Percentiles rank a stretch among this genome's conserved stretches.
Conservation (phyloP, 2,113 vertebrate genomes). For the Prietella phreatophila region DNA sequence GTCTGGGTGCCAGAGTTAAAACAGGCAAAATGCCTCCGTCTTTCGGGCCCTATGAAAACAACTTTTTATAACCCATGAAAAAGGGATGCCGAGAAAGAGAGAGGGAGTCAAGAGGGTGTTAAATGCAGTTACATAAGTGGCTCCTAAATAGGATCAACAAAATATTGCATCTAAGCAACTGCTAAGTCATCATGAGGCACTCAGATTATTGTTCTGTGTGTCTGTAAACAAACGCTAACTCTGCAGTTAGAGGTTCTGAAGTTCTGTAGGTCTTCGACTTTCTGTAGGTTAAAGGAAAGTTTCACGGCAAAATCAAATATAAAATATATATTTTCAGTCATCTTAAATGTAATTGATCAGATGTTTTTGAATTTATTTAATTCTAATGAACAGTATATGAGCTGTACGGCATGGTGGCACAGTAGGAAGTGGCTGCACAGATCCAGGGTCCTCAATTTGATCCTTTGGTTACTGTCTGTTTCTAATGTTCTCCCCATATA, state of each 20-base stretch:
- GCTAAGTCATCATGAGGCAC: slow-evolving; percentile 23
- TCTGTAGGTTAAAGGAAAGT: not conserved
- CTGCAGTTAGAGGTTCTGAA: not conserved
- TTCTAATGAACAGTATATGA: not conserved
- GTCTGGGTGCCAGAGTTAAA: slow-evolving; percentile 55
- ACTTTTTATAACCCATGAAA: slow-evolving; percentile 53
- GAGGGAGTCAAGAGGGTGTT: slow-evolving; percentile 15
- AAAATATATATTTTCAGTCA: not conserved
- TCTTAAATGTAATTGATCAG: not conserved
- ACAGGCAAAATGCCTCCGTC: slow-evolving; percentile 45
- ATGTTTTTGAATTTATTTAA: not conserved
- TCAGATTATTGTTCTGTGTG: not conserved
- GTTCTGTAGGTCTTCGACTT: not conserved
- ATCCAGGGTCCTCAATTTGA: not conserved
- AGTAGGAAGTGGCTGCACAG: not conserved
- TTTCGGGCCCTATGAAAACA: slow-evolving; percentile 54
- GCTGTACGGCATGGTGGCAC: not conserved
- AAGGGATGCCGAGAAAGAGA: slow-evolving; percentile 37
- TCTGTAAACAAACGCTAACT: not conserved
- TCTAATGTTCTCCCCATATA: not conserved
- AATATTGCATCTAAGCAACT: slow-evolving; percentile 39
- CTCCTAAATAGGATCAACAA: slow-evolving; percentile 43
- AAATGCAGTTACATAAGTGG: slow-evolving; percentile 41
- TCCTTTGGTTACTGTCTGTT: not conserved
- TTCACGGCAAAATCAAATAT: not conserved